A percentile compares a stretch with the other conserved stretches of the same genome.
Conservation (phyloP, 2,113 vertebrate species). For the Corvus moneduloides region DNA sequence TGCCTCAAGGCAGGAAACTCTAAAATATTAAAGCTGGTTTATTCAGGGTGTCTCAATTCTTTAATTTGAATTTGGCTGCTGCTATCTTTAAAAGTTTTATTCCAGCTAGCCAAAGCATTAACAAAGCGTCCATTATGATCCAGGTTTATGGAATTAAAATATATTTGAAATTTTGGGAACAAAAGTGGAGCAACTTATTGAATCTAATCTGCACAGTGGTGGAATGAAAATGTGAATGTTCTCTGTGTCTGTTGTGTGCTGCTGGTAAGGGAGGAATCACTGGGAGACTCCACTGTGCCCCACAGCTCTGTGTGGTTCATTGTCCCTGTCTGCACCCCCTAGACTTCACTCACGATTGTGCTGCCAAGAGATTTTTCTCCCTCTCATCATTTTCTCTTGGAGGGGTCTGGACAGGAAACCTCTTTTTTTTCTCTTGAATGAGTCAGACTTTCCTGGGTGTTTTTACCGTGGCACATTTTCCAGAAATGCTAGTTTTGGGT, state of each 20-base stretch:
- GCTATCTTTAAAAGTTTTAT: neutral
- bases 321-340: neutral
- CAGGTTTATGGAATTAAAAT: neutral
- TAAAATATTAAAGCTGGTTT: slow-evolving; percentile 24
- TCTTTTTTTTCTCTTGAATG: neutral
- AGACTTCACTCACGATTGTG: neutral
- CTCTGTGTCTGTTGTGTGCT: neutral
- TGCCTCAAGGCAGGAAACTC: neutral
- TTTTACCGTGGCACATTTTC: neutral
- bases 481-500: neutral
- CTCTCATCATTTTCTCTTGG: neutral
- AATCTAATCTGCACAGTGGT: neutral
- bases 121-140: neutral
- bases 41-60: neutral
- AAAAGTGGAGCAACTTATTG: neutral
- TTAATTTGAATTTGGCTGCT: neutral
- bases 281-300: no score
- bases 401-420: neutral
- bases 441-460: neutral
- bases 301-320: neutral
- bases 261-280: neutral
- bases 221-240: neutral
- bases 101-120: neutral
- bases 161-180: neutral
- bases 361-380: neutral